A percentile compares a stretch with the other conserved stretches of the same genome.
Conservation (phyloP, 1,140 invertebrate species). For the Trichomalopsis sarcophagae region DNA sequence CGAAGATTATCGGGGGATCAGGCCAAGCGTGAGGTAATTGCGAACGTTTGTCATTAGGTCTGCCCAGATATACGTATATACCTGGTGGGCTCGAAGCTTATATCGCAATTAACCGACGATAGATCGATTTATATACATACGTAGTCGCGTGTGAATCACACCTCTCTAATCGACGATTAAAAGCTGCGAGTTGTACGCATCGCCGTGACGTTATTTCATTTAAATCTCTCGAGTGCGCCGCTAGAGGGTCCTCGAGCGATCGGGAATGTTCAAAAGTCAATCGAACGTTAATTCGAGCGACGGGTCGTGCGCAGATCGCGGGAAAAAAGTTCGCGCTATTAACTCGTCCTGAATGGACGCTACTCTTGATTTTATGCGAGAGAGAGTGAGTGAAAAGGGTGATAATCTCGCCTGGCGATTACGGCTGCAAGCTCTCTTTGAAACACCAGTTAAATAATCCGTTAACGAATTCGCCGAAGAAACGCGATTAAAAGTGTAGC, state of each 20-base stretch:
- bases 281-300: constrained; percentile 2
- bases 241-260: not conserved
- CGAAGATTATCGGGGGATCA: constrained; percentile 22
- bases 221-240: not conserved
- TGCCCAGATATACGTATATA: not conserved
- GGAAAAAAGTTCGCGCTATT: not conserved
- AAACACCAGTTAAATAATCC: not conserved
- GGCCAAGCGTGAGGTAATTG: not conserved
- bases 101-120: no score
- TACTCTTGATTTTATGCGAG: not conserved
- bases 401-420: not conserved
- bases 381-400: no score
- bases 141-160: not conserved
- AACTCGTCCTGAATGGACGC: not conserved
- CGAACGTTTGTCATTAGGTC: not conserved
- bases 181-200: not conserved
- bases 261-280: constrained; percentile 4
- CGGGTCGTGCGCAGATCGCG: not conserved
- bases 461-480: not conserved
- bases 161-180: no score
- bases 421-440: no score
- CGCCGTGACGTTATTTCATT: not conserved
- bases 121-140: not conserved
- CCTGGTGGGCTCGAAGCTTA: no score
- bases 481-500: not conserved